Percentiles rank a stretch among this genome's conserved stretches.
Conservation (phyloP, 2,888 invertebrate genomes). For the Uropetala carovei region DNA sequence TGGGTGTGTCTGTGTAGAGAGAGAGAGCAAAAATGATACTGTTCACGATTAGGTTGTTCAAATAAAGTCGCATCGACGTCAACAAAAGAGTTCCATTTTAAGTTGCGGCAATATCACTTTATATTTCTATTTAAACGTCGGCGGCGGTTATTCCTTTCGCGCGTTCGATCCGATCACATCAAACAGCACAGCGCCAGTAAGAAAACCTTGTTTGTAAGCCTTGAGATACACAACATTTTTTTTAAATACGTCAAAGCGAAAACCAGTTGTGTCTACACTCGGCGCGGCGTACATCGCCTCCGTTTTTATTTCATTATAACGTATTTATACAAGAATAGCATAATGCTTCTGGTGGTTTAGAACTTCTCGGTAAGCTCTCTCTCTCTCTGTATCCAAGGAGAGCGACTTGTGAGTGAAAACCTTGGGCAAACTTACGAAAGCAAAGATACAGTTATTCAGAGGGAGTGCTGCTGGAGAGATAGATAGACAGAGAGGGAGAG, state of each 20-base stretch:
- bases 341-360: neutral
- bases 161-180: no score
- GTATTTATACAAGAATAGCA: neutral
- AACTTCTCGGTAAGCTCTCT: neutral
- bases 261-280: neutral
- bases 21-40: neutral
- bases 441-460: neutral
- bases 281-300: neutral
- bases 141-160: no score
- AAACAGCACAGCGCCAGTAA: no score
- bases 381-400: neutral
- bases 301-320: neutral
- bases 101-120: no score
- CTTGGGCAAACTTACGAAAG: neutral
- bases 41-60: neutral
- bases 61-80: no score
- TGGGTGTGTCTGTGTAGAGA: no score
- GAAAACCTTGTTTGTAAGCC: no score
- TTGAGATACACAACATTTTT: neutral
- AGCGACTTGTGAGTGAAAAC: neutral
- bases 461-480: neutral
- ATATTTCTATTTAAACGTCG: no score
- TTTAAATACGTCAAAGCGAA: neutral
- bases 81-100: no score
- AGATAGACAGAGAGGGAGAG: neutral